Evolutionary conservation across 2,888 invertebrate species (phyloP).

Genomic region (Habroteleia sp.): DNA sequence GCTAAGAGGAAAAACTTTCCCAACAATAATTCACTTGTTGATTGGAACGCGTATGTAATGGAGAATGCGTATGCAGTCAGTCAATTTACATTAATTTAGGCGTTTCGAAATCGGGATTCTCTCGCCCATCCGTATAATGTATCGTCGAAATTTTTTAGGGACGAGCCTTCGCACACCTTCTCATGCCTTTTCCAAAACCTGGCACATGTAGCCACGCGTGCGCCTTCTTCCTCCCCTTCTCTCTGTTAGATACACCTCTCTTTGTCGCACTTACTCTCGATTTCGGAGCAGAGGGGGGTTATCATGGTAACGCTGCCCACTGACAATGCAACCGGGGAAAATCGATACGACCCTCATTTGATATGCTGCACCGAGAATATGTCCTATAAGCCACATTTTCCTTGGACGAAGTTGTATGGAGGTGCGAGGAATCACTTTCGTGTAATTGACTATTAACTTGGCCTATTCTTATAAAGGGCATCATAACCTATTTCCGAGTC

Average conservation of each 20-base stretch:
- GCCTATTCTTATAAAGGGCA: background rate
- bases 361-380: slow-evolving; percentile 72
- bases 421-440: slow-evolving; percentile 11
- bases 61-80: slow-evolving; percentile 15
- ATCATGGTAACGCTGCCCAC: slow-evolving; percentile 78
- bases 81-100: slow-evolving; percentile 33
- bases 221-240: background rate
- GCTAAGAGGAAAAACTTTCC: slow-evolving; percentile 1
- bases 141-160: slow-evolving; percentile 5
- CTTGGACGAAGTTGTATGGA: slow-evolving; percentile 16
- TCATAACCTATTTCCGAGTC: too few relatives aligned
- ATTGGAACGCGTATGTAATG: slow-evolving; percentile 42
- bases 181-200: slow-evolving; percentile 21
- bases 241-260: slow-evolving; percentile 1
- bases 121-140: slow-evolving; percentile 17
- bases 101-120: slow-evolving; percentile 19
- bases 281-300: slow-evolving; percentile 70
- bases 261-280: slow-evolving; percentile 61
- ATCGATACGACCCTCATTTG: slow-evolving; percentile 77
- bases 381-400: slow-evolving; percentile 67
- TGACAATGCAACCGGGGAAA: slow-evolving; percentile 75
- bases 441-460: slow-evolving; percentile 2
- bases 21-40: slow-evolving; percentile 48
- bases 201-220: slow-evolving; percentile 38
- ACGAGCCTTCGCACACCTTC: background rate